A percentile compares a stretch with the other conserved stretches of the same genome.
Conservation (phyloP, 1,140 invertebrate genomes). For the Camponotus pennsylvanicus region DNA sequence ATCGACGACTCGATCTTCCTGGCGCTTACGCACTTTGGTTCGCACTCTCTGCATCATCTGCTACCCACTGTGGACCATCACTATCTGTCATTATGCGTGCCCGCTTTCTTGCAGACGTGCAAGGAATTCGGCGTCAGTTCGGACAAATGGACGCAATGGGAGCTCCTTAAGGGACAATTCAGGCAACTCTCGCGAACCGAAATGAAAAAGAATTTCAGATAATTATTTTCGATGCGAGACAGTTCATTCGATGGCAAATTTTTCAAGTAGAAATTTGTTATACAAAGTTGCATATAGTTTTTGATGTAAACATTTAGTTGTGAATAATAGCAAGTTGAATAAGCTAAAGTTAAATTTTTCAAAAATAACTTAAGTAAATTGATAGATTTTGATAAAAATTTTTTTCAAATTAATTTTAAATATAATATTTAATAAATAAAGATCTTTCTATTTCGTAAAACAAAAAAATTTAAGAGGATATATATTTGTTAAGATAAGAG, state of each 20-base stretch:
- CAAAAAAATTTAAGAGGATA: neutral
- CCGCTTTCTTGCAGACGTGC: slow-evolving; percentile 89
- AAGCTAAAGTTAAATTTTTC: neutral
- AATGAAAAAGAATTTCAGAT: slow-evolving; percentile 80
- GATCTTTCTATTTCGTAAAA: neutral
- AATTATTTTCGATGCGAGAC: neutral
- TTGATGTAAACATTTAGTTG: neutral
- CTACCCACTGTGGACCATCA: slow-evolving; percentile 94
- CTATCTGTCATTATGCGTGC: slow-evolving; percentile 89
- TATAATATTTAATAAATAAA: neutral
- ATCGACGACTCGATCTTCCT: slow-evolving; percentile 90
- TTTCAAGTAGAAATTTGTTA: neutral
- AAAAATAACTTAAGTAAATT: neutral
- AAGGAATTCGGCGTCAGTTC: slow-evolving; percentile 89
- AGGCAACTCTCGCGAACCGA: slow-evolving; percentile 88
- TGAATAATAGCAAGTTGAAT: neutral
- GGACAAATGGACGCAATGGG: slow-evolving; percentile 86
- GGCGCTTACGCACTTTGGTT: slow-evolving; percentile 91
- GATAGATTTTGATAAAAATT: neutral
- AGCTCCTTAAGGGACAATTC: slow-evolving; percentile 90
- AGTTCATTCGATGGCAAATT: neutral
- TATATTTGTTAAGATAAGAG: neutral
- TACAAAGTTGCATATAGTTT: neutral
- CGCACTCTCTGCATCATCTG: slow-evolving; percentile 93
- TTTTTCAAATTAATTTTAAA: neutral